phyloP scores from a whole-genome alignment of 2,888 invertebrate genomes.

The Tetragonula carbonaria region DNA sequence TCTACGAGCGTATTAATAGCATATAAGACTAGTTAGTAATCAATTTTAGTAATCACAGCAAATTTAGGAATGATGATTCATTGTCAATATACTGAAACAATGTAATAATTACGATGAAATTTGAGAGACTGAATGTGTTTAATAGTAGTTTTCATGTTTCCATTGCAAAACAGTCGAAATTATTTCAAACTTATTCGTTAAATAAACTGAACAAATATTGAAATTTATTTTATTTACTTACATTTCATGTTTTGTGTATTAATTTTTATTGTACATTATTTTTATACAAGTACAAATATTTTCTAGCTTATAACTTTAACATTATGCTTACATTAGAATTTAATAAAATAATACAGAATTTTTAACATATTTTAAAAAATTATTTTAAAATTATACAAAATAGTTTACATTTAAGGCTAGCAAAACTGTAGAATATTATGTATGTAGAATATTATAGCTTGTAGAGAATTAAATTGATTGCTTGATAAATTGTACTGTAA shows the following conservation, averaged over 20 bases:
- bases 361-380: neutral
- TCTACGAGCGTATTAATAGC: slow-evolving; percentile 89
- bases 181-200: slow-evolving; percentile 22
- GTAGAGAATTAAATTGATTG: slow-evolving; percentile 6
- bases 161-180: slow-evolving; percentile 24
- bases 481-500: slow-evolving; percentile 17
- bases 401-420: neutral
- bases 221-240: slow-evolving; percentile 3
- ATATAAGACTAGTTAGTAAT: slow-evolving; percentile 66
- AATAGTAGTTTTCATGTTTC: slow-evolving; percentile 22
- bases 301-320: neutral
- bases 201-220: neutral
- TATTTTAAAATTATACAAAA: neutral
- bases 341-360: neutral
- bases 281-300: neutral
- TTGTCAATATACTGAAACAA: slow-evolving; percentile 21
- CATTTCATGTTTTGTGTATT: neutral
- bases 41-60: slow-evolving; percentile 51
- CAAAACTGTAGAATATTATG: neutral
- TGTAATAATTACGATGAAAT: slow-evolving; percentile 29
- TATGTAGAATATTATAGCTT: slow-evolving; percentile 17
- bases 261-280: neutral
- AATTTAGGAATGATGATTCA: slow-evolving; percentile 42
- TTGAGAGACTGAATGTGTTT: slow-evolving; percentile 51
- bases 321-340: neutral